phyloP scores from a whole-genome alignment of 2,888 invertebrate species.

The Xestia rhomboidea region DNA sequence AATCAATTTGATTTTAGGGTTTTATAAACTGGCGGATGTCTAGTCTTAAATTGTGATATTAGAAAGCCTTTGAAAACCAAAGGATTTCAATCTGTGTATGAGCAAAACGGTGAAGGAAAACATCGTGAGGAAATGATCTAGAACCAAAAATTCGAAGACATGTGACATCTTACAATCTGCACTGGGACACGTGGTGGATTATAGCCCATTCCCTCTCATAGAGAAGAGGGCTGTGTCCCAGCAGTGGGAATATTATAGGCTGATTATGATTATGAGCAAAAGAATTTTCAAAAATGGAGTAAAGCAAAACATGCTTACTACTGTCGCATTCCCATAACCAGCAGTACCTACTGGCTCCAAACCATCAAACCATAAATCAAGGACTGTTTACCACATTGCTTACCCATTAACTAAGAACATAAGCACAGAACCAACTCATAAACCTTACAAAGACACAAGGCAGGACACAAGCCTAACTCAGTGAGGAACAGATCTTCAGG shows the following conservation, averaged over 20 bases:
- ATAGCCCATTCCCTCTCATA: no score
- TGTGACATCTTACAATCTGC: no score
- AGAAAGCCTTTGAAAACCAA: background rate
- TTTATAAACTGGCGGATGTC: background rate
- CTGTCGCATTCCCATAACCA: background rate
- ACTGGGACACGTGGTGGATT: no score
- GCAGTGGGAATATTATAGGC: no score
- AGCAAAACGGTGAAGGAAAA: no score
- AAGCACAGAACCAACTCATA: conserved; percentile 29
- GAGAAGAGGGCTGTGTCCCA: no score
- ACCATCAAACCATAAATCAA: background rate
- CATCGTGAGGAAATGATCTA: no score
- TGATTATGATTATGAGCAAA: background rate
- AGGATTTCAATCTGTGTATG: background rate
- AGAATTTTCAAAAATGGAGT: background rate
- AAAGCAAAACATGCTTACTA: background rate
- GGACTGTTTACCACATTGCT: background rate
- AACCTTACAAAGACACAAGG: conserved; percentile 4
- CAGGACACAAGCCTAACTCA: conserved; percentile 16
- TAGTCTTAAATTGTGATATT: background rate
- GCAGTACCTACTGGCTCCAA: background rate
- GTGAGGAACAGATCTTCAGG: conserved; percentile 22
- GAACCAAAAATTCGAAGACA: no score
- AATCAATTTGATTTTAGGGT: background rate
- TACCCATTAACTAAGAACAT: conserved; percentile 15